Evolutionary conservation across 2,113 vertebrate genomes (phyloP), one percentile per base, ranked within the genome.

Genomic region (Ceyx margarethae): DNA sequence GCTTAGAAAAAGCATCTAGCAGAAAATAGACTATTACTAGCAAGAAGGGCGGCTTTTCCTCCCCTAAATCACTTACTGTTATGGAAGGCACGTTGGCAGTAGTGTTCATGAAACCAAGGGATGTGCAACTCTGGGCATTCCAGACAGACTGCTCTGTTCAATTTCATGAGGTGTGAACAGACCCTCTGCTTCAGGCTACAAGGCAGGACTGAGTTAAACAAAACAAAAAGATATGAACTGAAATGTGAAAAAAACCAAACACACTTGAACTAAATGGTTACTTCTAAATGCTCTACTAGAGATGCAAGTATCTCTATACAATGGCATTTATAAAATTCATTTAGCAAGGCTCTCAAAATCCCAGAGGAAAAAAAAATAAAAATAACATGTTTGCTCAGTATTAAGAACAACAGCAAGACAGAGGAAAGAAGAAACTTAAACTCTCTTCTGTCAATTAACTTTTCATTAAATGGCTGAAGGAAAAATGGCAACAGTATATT

Each of bases 111-210:
- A 82, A 95, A 96, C 94, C 95, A 96, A 66, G 95, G 95, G 64
- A 96, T 71, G 56, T 94, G 87, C 76, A 95, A 58, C 75, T 96
- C 95, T 0, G 94, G 94, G 72, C 95, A 96, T n/a, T 96, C 95
- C 81, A 96, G 79, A 56, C 94, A 95, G 25, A 96, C 91, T 58
- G 94, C 91, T 95, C 94, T 94, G 93, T 96, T 96, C 90, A 95
- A 22, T n/a, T 95, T 94, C 95, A 96, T 95, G 51, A 96, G 95
- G 17, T 3, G 3, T 1, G 4, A 74, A 31, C n/a, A 15, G 67
- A 94, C 87, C 20, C n/a, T 94, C 33, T 80, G 64, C 67, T 85
- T 95, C 15, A 89, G 5, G 0, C 1, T 11, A 54, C 66, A 51
- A 37, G 94, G 76, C 64, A 96, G 81, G 10, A 95, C 95, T 96